These are phyloP conservation scores for Holacanthus passer DNA, from an alignment of 2,113 vertebrate genomes.

Conservation along the genomic window DNA sequence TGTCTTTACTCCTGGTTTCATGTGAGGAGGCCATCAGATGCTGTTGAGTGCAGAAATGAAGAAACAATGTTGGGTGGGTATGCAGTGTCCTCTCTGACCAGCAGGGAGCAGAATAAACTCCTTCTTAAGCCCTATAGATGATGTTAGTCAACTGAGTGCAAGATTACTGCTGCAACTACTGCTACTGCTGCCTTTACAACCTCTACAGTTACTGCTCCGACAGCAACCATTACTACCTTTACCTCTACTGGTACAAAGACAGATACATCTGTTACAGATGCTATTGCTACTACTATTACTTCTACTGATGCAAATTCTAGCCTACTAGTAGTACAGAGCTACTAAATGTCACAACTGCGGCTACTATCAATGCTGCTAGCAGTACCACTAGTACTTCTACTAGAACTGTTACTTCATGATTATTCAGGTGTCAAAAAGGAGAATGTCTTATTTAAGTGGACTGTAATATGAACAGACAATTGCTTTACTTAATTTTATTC, in stretches of 20 bases:
- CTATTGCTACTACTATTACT: neutral
- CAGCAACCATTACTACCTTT: neutral
- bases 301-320: neutral
- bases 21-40: neutral
- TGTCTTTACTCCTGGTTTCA: slow-evolving; percentile 5
- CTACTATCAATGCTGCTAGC: neutral
- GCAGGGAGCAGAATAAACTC: slow-evolving; percentile 41
- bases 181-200: neutral
- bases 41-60: neutral
- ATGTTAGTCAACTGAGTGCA: neutral
- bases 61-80: neutral
- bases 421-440: neutral
- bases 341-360: neutral
- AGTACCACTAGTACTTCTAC: neutral
- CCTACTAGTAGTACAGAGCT: neutral
- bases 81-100: slow-evolving; percentile 35
- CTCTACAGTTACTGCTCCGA: neutral
- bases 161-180: neutral
- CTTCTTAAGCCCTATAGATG: neutral
- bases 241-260: neutral
- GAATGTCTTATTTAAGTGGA: neutral
- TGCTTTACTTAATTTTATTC: neutral
- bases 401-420: neutral
- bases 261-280: neutral
- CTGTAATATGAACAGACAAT: neutral